Base-by-base conservation (phyloP, 2,888 invertebrate species). In the Cantharis rufa region DNA sequence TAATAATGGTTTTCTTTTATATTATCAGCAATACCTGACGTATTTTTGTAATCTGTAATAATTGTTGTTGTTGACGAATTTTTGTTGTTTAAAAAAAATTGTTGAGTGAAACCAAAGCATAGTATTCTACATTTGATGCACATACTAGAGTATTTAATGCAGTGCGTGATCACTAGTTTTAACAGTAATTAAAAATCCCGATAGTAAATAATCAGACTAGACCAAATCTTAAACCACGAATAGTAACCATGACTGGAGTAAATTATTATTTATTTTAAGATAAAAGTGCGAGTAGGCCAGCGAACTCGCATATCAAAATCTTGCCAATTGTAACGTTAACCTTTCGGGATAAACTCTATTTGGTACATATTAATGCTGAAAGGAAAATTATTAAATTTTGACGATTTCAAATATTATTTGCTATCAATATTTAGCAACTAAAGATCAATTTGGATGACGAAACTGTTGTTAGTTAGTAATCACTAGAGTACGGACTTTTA, bases 241-340 rank as follows among this genome's bases (percentile, higher is more conserved):
- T 13, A 32, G 13, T n/a, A 32, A 32, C 3, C 11, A 32, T n/a
- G 10, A 28, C 1, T n/a, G 10, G 10, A 11, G 10, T 21, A 64
- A 16, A 64, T 18, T 66, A n/a, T 66, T 63, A 63, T 15, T 15
- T 63, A 63, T 66, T 48, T 48, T 48, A 66, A 21, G 24, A 21
- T 5, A 66, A 66, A 13, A 66, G 64, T 21, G 24, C 18, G n/a
- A 16, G 18, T 21, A 24, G 64, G 64, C 18, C 24, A 66, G 24
- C 64, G 64, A 66, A 66, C 64, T 66, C 24, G 4, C 21, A 66
- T 21, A 21, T 48, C 13, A 66, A 66, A 66, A 21, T 24, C 64
- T 21, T 66, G 64, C 64, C 64, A 66, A 66, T n/a, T 66, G 64
- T 66, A 21, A 66, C 64, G n/a, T 66, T 66, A 66, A 66, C 64